These are phyloP conservation scores for Hucho hucho DNA, from an alignment of 2,113 vertebrate genomes.

Conservation along the genomic window DNA sequence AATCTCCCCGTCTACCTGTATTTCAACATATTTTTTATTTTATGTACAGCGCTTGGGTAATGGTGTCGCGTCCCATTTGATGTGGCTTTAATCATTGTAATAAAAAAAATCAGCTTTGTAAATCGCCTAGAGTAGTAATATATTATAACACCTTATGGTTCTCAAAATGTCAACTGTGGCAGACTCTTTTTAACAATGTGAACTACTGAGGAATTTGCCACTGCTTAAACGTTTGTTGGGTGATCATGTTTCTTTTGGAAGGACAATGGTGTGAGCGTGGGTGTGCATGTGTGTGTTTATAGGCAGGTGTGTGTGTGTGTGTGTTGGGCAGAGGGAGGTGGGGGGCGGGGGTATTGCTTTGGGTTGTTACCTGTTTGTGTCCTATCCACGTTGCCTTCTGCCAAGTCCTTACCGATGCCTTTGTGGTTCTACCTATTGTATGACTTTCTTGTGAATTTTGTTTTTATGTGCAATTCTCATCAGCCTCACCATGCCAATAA, in stretches of 20 bases:
- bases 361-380: conserved; percentile 79
- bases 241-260: conserved; percentile 84
- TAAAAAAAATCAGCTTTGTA: conserved; percentile 83
- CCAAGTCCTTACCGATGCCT: conserved; percentile 92
- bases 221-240: conserved; percentile 84
- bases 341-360: conserved; percentile 67
- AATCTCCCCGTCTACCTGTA: conserved; percentile 47
- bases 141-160: conserved; percentile 88
- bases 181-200: conserved; percentile 87
- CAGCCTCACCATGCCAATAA: conserved; percentile 99
- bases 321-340: conserved; percentile 51
- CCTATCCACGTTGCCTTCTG: conserved; percentile 86
- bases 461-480: conserved; percentile 97
- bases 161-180: conserved; percentile 89
- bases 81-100: conserved; percentile 96
- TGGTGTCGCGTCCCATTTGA: conserved; percentile 89
- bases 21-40: conserved; percentile 52
- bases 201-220: conserved; percentile 85
- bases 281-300: conserved; percentile 38
- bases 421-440: conserved; percentile 97
- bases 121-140: conserved; percentile 98
- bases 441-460: conserved; percentile 90
- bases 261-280: conserved; percentile 77
- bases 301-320: conserved; percentile 33
- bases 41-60: conserved; percentile 86